Evolutionary conservation across 92 coral and sea anemone species (phyloP).

Genomic region (Bergia sp.): DNA sequence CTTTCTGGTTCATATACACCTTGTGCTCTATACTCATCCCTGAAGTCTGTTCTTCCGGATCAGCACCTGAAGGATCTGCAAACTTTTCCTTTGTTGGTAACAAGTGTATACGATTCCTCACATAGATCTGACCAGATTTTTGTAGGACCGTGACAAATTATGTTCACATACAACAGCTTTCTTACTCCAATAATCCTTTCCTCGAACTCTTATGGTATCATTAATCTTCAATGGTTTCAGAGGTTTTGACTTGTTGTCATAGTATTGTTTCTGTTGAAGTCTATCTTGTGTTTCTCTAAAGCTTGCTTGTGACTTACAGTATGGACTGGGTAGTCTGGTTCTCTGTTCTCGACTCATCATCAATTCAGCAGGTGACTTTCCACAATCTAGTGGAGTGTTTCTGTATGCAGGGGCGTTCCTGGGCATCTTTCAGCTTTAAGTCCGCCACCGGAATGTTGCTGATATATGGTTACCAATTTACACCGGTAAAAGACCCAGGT

Average conservation of each 20-base stretch:
- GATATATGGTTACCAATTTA: too few relatives aligned
- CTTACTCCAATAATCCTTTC: too few relatives aligned
- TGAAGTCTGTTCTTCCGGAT: neutral
- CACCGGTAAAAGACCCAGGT: too few relatives aligned
- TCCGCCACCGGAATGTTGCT: too few relatives aligned
- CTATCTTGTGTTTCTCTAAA: neutral
- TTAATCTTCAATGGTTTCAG: too few relatives aligned
- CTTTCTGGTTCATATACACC: too few relatives aligned
- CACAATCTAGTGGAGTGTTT: conserved; percentile 10
- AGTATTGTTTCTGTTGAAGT: neutral
- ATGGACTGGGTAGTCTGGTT: neutral
- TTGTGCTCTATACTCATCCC: too few relatives aligned
- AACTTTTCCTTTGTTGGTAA: neutral
- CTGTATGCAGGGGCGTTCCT: too few relatives aligned
- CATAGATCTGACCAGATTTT: neutral
- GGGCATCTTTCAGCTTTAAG: too few relatives aligned
- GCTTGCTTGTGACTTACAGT: neutral
- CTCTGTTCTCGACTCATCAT: neutral
- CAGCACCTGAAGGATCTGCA: too few relatives aligned
- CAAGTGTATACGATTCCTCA: neutral
- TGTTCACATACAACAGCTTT: neutral
- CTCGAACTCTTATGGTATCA: too few relatives aligned
- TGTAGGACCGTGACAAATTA: neutral
- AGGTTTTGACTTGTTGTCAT: conserved; percentile 3
- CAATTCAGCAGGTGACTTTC: conserved; percentile 28